Percentiles rank a stretch among this genome's conserved stretches.
Evolutionary conservation across 2,113 vertebrate genomes (phyloP).

Genomic region (Anguilla japonica): DNA sequence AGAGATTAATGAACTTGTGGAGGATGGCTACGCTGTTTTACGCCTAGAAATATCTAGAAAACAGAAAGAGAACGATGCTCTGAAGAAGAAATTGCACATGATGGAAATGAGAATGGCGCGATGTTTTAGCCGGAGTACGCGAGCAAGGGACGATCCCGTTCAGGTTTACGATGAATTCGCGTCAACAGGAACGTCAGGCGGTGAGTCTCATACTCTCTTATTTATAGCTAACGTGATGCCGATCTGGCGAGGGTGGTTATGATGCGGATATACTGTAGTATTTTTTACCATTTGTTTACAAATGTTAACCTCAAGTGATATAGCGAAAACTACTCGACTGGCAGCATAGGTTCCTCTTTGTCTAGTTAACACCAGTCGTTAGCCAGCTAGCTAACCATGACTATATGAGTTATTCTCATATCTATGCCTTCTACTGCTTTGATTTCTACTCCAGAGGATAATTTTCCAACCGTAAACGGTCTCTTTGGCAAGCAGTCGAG

Average conservation of each 20-base stretch:
- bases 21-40: slow-evolving; percentile 30
- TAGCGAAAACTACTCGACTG: too few relatives aligned
- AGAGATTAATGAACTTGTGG: slow-evolving; percentile 30
- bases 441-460: slow-evolving; percentile 24
- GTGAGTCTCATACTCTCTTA: not conserved
- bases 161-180: not conserved
- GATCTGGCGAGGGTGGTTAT: too few relatives aligned
- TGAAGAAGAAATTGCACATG: slow-evolving; percentile 23
- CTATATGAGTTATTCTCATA: not conserved
- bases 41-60: slow-evolving; percentile 27
- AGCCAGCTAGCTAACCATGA: not conserved
- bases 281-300: too few relatives aligned
- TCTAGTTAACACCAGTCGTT: too few relatives aligned
- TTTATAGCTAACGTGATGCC: too few relatives aligned
- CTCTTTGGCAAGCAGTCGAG: not conserved
- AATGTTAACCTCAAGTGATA: too few relatives aligned
- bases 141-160: not conserved
- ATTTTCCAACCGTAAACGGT: not conserved
- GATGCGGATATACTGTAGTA: too few relatives aligned
- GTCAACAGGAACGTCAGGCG: not conserved
- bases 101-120: slow-evolving; percentile 18
- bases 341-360: too few relatives aligned
- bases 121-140: not conserved
- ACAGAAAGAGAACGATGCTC: slow-evolving; percentile 30
- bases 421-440: not conserved